Percentiles rank a stretch among this genome's conserved stretches.
phyloP scores from a whole-genome alignment of 2,888 invertebrate species.

The Lysandra bellargus region DNA sequence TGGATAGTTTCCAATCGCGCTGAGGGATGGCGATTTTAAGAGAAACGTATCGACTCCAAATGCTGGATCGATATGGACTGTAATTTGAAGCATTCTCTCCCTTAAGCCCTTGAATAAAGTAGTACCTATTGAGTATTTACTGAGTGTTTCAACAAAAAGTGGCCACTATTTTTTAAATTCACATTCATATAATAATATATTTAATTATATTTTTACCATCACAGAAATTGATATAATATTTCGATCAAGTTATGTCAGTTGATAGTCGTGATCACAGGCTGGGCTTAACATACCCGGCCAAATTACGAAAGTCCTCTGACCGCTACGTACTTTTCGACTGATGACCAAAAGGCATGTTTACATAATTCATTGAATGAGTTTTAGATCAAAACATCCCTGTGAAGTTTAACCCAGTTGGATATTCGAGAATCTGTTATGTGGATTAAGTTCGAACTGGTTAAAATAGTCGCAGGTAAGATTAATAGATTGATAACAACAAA shows the following conservation, averaged over 20 bases:
- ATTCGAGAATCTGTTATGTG: conserved; percentile 8
- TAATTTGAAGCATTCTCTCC: neutral
- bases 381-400: conserved; percentile 11
- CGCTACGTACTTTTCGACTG: neutral
- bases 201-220: no score
- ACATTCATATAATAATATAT: no score
- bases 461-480: neutral
- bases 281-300: no score
- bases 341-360: conserved; percentile 16
- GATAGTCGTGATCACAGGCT: no score
- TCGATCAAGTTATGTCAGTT: no score
- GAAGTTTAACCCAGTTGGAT: conserved; percentile 15
- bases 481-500: neutral
- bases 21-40: conserved; percentile 21
- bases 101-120: neutral
- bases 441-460: neutral
- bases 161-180: no score
- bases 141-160: no score
- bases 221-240: no score
- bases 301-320: no score
- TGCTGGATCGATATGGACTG: neutral
- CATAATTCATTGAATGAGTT: conserved; percentile 23
- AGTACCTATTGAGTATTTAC: no score
- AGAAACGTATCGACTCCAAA: conserved; percentile 4
- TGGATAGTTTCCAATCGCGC: conserved; percentile 60